Evolutionary conservation across 2,113 vertebrate species (phyloP), one percentile per base, ranked within the genome.

Genomic region (Aptenodytes patagonicus): DNA sequence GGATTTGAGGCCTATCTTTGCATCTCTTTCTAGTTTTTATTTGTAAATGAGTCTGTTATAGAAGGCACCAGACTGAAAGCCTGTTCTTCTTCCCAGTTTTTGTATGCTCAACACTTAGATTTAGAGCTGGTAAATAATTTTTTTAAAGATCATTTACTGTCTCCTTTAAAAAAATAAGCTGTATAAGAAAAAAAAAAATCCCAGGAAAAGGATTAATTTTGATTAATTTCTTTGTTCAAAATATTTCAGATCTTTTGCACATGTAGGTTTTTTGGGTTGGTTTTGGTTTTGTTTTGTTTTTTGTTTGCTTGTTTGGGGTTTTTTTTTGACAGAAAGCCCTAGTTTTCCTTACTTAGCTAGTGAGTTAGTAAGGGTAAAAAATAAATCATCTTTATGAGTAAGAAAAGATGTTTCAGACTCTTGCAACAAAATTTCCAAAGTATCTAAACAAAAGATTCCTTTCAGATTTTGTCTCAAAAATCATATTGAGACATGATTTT

Each of bases 51-150:
- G 28, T 46, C 72, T 64, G 25, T 26, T 77, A 70, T 6, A 46
- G 62, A 85, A 82, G 20, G 49, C 25, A 85, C 5, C 44, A 79
- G 69, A 55, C 34, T 55, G 51, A 93, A 86, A 84, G 44, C 31
- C 11, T 0, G 0, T 31, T 18, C 22, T 46, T 70, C 46, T 38
- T 83, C 20, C 26, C 20, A 1, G 0, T 24, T 55, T 75, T 78
- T 82, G 8, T 60, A 24, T 54, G 47, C 6, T 83, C 36, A 46
- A 21, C 19, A 24, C 29, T 73, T 29, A 42, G 32, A 20, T 75
- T 76, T 52, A 47, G 28, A 77, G 31, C 8, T 40, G 7, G 7
- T 17, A 69, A 61, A 40, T 20, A 32, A 28, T 22, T 83, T 75
- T 77, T 20, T 6, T 13, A 14, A 79, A 90, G 42, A 55, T 24